Evolutionary conservation across 2,888 invertebrate genomes (phyloP).

Genomic region (Pocota personata): DNA sequence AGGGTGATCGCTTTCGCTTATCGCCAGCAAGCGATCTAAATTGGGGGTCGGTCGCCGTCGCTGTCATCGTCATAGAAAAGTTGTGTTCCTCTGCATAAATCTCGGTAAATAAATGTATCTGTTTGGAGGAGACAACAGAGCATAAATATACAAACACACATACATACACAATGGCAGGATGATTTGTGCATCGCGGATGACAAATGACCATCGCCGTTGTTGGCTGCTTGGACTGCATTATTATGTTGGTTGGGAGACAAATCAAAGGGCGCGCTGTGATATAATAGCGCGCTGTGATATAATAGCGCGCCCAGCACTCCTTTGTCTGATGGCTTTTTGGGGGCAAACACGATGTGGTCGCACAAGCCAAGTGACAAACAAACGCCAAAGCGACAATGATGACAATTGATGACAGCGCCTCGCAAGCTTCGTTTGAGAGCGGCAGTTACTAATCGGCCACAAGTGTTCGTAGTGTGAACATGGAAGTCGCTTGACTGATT

Average conservation of each 20-base stretch:
- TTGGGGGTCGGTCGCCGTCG: conserved; percentile 46
- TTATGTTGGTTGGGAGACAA: conserved; percentile 64
- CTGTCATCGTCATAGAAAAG: conserved; percentile 13
- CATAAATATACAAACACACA: neutral
- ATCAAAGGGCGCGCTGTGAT: conserved; percentile 65
- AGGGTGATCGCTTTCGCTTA: conserved; percentile 58
- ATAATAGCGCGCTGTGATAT: conserved; percentile 41
- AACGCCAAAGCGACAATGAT: conserved; percentile 56
- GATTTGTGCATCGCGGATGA: conserved; percentile 70
- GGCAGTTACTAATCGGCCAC: conserved; percentile 71
- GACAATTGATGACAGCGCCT: conserved; percentile 71
- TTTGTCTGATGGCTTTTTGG: conserved; percentile 50
- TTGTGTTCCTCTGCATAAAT: conserved; percentile 41
- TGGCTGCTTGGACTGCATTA: conserved; percentile 61
- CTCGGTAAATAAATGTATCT: conserved; percentile 68
- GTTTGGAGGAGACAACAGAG: conserved; percentile 56
- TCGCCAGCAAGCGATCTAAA: conserved; percentile 67
- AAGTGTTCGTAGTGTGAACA: conserved; percentile 66
- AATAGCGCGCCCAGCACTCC: conserved; percentile 9
- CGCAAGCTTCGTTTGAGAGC: conserved; percentile 10
- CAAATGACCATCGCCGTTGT: conserved; percentile 60
- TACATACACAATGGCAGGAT: conserved; percentile 57
- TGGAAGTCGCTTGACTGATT: conserved; percentile 62
- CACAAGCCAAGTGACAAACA: conserved; percentile 69
- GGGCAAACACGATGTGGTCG: conserved; percentile 69